Evolutionary conservation across 2,113 vertebrate species (phyloP).

Genomic region (Rissa tridactyla): DNA sequence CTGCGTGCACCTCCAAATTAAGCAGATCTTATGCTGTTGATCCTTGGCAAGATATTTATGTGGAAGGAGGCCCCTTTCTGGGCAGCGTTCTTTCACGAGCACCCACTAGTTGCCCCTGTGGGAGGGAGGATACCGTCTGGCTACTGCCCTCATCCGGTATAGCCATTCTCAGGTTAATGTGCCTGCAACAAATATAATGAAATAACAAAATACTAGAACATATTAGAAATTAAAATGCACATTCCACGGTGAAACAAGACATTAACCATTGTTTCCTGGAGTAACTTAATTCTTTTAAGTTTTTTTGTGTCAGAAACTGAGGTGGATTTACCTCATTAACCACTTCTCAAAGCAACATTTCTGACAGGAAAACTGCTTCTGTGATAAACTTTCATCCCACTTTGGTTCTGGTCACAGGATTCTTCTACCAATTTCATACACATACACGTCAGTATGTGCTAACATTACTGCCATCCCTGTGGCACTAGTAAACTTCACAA

Average conservation of each 20-base stretch:
- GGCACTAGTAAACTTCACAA: not conserved
- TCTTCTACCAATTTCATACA: not conserved
- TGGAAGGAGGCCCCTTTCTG: not conserved
- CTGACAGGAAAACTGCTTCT: not conserved
- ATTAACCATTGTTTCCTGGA: not conserved
- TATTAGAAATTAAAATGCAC: not conserved
- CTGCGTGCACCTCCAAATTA: not conserved
- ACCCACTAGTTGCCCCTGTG: not conserved
- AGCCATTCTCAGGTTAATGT: not conserved
- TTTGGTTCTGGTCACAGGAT: not conserved
- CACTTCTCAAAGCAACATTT: not conserved
- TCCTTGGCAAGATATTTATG: not conserved
- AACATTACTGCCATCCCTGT: not conserved
- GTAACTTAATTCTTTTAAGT: not conserved
- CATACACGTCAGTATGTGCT: rapidly evolving
- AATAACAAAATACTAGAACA: not conserved
- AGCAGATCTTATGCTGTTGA: not conserved
- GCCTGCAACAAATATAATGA: not conserved
- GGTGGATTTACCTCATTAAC: not conserved
- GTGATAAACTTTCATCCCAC: not conserved
- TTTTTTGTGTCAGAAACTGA: not conserved
- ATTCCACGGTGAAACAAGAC: not conserved
- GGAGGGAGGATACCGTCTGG: not conserved
- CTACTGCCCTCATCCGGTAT: not conserved
- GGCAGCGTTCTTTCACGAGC: not conserved